Base-by-base conservation (phyloP, 1,140 invertebrate genomes). In the Drosophila lowei region DNA sequence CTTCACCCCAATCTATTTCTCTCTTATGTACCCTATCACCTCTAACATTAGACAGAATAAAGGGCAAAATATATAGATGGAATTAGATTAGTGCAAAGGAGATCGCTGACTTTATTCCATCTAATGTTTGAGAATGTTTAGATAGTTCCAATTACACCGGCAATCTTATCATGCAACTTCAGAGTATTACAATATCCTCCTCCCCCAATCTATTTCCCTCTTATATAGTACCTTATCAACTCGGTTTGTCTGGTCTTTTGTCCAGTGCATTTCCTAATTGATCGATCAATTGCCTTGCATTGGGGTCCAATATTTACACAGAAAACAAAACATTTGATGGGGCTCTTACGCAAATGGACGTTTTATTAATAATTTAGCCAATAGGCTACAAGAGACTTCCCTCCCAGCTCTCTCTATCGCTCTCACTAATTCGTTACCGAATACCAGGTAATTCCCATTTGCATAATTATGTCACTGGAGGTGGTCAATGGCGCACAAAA, bases 281-380 rank as follows among this genome's bases (percentile, higher is more conserved):
- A 86, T 80, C 81, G 81, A 86, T 86, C 81, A 85, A 85, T 85
- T 86, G 77, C 61, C 72, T 64, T 63, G 73, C 46, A 43, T 46
- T 64, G 54, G 41, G 30, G 46, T 55, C 53, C 46, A 63, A 60
- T 85, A 52, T 83, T 66, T 84, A 65, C 64, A 62, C 48, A 66
- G 42, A 43, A 55, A 46, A 66, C 46, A 57, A 72, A 63, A 61
- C 62, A 48, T 77, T 78, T 86, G 55, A 77, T 75, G 77, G 68
- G 65, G 52, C 70, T 38, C 34, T 86, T 86, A 77, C 81, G 83
- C 81, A 86, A 85, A 86, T 65, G 42, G 48, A 86, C 49, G 60
- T 57, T 81, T 85, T 46, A 79, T 54, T 72, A 75, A 57, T 56
- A 57, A 65, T 72, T 80, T 50, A n/a, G 63, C 63, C 58, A 55